These are phyloP conservation scores for Fistularia tabacaria DNA, from an alignment of 2,797 vertebrate genomes.

Conservation along the genomic window DNA sequence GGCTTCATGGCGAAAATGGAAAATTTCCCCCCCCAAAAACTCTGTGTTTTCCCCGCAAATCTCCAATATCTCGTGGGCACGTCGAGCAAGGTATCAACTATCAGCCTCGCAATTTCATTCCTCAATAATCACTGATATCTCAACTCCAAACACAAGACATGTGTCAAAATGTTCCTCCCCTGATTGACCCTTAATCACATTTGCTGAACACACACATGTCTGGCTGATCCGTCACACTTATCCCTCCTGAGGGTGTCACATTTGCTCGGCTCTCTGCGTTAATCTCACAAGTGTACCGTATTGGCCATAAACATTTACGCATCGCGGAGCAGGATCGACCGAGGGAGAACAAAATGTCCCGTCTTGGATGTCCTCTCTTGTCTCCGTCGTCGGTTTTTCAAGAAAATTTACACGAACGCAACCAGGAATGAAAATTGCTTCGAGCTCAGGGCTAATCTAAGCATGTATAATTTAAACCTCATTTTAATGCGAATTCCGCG, in stretches of 20 bases:
- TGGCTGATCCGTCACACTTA: slow-evolving; percentile 39
- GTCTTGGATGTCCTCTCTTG: no score
- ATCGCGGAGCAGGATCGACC: neutral
- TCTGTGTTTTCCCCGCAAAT: no score
- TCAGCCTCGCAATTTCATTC: slow-evolving; percentile 32
- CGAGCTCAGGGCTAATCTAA: neutral
- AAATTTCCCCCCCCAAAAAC: no score
- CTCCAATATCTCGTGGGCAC: slow-evolving; percentile 3
- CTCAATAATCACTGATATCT: slow-evolving; percentile 40
- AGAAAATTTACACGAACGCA: neutral
- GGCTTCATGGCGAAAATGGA: no score
- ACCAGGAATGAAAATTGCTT: neutral
- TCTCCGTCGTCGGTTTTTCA: no score
- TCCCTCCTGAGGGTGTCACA: slow-evolving; percentile 57
- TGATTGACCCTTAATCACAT: slow-evolving; percentile 70
- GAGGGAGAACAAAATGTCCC: neutral
- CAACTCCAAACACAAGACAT: slow-evolving; percentile 67
- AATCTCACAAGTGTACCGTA: slow-evolving; percentile 18
- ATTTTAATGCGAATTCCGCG: slow-evolving; percentile 16
- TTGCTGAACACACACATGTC: slow-evolving; percentile 63
- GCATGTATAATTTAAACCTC: neutral
- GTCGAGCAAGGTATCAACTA: slow-evolving; percentile 31
- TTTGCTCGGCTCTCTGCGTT: slow-evolving; percentile 36
- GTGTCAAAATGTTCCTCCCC: slow-evolving; percentile 69
- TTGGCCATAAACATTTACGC: slow-evolving; percentile 7